Percentiles rank a stretch among this genome's conserved stretches.
Evolutionary conservation across 2,113 vertebrate genomes (phyloP).

Genomic region (Acinonyx jubatus): DNA sequence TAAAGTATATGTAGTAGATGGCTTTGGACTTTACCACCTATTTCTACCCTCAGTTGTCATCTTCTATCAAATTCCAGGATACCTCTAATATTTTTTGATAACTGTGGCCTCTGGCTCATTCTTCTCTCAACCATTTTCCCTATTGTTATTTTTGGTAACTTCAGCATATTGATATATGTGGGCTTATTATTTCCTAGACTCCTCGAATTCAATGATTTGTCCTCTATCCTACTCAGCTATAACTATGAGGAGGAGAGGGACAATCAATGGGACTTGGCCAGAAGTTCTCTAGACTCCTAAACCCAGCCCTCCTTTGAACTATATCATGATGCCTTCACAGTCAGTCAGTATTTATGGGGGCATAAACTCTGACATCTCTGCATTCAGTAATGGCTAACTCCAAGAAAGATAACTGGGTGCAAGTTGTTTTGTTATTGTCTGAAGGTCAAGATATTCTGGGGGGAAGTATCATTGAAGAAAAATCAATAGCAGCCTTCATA

Average conservation of each 20-base stretch:
- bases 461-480: constrained; percentile 23
- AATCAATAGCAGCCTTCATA: constrained; percentile 64
- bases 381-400: neutral
- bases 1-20: neutral
- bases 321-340: neutral
- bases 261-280: neutral
- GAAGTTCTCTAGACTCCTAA: neutral
- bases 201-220: neutral
- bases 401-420: neutral
- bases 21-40: neutral
- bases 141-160: neutral
- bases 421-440: constrained; percentile 25
- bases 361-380: neutral
- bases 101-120: neutral
- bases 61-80: neutral
- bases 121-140: neutral
- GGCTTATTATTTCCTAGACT: neutral
- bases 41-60: neutral
- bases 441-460: constrained; percentile 41
- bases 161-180: neutral
- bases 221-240: neutral
- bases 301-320: neutral
- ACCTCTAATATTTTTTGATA: neutral
- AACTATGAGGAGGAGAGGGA: neutral
- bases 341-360: neutral